Evolutionary conservation across 2,888 invertebrate genomes (phyloP), one percentile per base, ranked within the genome.

Genomic region (Dynastes hyllus): DNA sequence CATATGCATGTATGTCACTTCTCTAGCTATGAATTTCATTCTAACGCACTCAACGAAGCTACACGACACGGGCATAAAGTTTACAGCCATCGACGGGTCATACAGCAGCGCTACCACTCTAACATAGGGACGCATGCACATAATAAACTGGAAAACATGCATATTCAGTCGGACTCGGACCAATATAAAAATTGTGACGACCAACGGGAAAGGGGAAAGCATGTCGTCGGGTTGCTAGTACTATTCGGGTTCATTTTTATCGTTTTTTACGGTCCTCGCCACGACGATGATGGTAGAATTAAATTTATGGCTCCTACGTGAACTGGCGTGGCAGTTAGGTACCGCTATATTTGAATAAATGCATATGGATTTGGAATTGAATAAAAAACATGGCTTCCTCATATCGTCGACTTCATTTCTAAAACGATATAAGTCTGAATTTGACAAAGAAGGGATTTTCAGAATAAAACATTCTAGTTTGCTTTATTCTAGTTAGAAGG

Each of bases 111-210:
- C 40, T 66, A 66, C 66, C 37, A n/a, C 66, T n/a, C 63, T 2
- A 8, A 40, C 8, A 11, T 8, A 40, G 66, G 40, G 71, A 71
- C 71, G 45, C 45, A 45, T 45, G 45, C 45, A 45, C 45, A 8
- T 45, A 45, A 71, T 71, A 37, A 71, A 71, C 40, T 55, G 11
- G 71, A 32, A 71, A 37, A 55, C 37, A 58, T 71, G 71, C 71
- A 71, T 71, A 71, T 71, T 71, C 55, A 71, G 32, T 58, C 32
- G 55, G 66, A 71, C 55, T 53, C 53, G 53, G 70, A 71, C 71
- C 71, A 71, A 71, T 71, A 71, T 71, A 71, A 37, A 71, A 71
- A 71, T 69, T 69, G 69, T 50, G 50, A 9, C 50, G 51, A 51
- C 63, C 13, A 11, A 45, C 45, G 45, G 11, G 45, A 32, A 63